phyloP scores from a whole-genome alignment of 2,113 vertebrate species.

The Chionomys nivalis region DNA sequence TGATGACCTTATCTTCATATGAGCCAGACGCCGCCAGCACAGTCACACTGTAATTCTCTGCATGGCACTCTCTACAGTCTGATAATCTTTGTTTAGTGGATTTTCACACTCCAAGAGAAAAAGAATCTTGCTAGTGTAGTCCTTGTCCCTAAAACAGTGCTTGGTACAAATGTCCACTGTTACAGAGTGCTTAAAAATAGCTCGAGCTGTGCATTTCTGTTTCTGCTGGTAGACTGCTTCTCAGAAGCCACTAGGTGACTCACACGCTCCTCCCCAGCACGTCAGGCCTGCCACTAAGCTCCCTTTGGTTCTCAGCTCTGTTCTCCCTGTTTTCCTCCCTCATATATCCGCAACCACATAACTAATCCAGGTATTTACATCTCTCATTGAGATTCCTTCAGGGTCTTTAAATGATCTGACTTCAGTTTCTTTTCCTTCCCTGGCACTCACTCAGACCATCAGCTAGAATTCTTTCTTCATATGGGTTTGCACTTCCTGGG shows the following conservation, averaged over 20 bases:
- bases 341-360: background rate
- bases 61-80: background rate
- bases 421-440: background rate
- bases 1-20: background rate
- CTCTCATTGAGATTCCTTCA: background rate
- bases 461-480: background rate
- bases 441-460: background rate
- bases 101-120: background rate
- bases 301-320: background rate
- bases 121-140: background rate
- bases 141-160: background rate
- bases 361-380: background rate
- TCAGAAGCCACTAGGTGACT: background rate
- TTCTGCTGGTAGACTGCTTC: background rate
- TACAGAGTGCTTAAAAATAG: background rate
- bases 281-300: background rate
- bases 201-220: background rate
- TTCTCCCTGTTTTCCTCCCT: background rate
- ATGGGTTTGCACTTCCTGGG: background rate
- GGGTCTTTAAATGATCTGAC: background rate
- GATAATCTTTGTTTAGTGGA: conserved; percentile 4
- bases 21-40: background rate
- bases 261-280: background rate
- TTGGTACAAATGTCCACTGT: background rate
- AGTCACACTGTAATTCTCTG: background rate